Evolutionary conservation across 2,113 vertebrate species (phyloP).

Genomic region (Brachypteracias leptosomus): DNA sequence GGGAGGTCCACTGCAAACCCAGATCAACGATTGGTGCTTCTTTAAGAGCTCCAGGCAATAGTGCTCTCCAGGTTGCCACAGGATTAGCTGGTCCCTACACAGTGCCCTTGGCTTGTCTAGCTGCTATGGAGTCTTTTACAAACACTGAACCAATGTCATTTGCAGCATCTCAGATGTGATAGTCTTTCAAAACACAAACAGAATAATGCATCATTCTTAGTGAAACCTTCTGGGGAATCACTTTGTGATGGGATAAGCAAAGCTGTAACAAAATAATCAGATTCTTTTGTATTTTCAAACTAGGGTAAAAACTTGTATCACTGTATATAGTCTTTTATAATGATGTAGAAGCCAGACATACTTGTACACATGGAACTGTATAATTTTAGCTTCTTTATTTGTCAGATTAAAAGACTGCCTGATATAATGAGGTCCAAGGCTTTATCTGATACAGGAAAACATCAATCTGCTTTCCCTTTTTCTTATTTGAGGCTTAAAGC

Average conservation of each 20-base stretch:
- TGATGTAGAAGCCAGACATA: not conserved
- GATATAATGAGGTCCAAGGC: not conserved
- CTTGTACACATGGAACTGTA: not conserved
- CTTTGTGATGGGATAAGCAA: not conserved
- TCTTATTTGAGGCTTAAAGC: not conserved
- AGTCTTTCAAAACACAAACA: not conserved
- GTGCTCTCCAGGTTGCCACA: not conserved
- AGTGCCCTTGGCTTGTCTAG: not conserved
- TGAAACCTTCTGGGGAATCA: not conserved
- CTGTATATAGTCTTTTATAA: not conserved
- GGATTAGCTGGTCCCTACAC: not conserved
- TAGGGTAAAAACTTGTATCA: not conserved
- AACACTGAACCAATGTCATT: not conserved
- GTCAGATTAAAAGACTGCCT: not conserved
- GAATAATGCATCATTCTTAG: not conserved
- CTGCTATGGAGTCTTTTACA: not conserved
- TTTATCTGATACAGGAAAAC: not conserved
- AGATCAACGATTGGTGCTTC: not conserved
- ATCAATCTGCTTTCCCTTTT: not conserved
- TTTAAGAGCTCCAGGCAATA: not conserved
- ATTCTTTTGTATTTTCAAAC: not conserved
- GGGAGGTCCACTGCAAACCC: not conserved
- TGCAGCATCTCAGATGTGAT: not conserved
- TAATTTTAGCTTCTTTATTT: not conserved
- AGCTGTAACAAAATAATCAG: not conserved